Evolutionary conservation across 2,797 vertebrate genomes (phyloP).

Genomic region (Ispidina picta): DNA sequence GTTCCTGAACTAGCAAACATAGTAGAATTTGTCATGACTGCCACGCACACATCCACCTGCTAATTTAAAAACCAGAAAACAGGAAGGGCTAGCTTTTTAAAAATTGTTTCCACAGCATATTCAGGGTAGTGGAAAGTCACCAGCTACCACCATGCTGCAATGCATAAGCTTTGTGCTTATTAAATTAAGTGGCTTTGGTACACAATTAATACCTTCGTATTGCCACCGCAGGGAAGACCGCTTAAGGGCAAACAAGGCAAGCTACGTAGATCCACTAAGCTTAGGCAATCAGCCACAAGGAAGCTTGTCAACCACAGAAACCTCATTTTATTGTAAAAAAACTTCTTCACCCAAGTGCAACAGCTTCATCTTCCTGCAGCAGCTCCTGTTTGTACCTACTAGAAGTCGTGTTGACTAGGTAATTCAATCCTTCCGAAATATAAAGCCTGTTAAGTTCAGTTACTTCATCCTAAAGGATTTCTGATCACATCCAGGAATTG

Average conservation of each 20-base stretch:
- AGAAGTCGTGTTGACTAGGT: background rate
- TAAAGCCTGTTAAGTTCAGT: background rate
- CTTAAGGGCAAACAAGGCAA: conserved; percentile 56
- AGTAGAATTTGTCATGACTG: background rate
- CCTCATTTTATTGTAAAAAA: conserved; percentile 50
- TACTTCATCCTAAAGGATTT: conserved; percentile 7
- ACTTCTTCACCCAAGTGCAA: conserved; percentile 36
- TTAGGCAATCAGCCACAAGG: conserved; percentile 44
- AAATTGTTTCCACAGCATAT: conserved; percentile 15
- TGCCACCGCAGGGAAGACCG: conserved; percentile 27
- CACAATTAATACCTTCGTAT: conserved; percentile 50
- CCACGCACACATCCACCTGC: background rate
- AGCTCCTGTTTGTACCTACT: background rate
- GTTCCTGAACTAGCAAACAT: conserved; percentile 2
- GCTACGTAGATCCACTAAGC: conserved; percentile 20
- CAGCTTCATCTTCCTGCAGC: conserved; percentile 1
- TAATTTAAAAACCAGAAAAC: background rate
- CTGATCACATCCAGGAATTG: background rate
- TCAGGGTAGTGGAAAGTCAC: conserved; percentile 26
- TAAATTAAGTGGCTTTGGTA: conserved; percentile 67
- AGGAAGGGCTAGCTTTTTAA: conserved; percentile 4
- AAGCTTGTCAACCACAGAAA: conserved; percentile 65
- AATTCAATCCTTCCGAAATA: background rate
- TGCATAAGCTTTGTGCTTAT: conserved; percentile 27
- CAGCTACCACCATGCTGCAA: background rate